Conservation (phyloP, 2,888 invertebrate species). For the Leptura quadrifasciata region DNA sequence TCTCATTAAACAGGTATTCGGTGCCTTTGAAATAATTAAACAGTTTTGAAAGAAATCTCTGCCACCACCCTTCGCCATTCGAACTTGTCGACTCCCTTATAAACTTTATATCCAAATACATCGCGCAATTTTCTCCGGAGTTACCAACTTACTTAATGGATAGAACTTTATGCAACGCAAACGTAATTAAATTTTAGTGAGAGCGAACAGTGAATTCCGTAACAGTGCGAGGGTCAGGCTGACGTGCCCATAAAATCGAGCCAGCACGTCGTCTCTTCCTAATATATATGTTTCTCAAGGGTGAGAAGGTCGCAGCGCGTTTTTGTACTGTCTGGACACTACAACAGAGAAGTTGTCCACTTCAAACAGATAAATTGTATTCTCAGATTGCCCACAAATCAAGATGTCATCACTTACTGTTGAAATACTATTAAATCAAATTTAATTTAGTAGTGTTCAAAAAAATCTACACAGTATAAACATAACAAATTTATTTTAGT, state of each 20-base stretch:
- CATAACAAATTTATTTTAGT: no score
- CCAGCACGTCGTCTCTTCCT: neutral
- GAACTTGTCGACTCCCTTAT: conserved; percentile 39
- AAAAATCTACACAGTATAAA: no score
- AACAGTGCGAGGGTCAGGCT: neutral
- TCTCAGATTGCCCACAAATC: no score
- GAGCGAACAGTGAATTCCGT: conserved; percentile 37
- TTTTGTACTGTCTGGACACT: neutral
- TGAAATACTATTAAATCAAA: no score
- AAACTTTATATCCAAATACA: conserved; percentile 44
- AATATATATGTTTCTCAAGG: neutral
- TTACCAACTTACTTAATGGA: conserved; percentile 49
- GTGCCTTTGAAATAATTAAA: conserved; percentile 47
- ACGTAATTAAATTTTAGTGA: conserved; percentile 57
- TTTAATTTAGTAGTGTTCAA: no score
- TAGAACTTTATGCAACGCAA: conserved; percentile 53
- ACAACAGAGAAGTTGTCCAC: neutral
- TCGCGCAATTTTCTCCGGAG: conserved; percentile 35
- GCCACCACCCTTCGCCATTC: conserved; percentile 29
- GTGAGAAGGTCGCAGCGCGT: neutral
- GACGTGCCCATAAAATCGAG: neutral
- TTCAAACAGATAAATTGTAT: neutral
- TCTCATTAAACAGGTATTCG: conserved; percentile 57
- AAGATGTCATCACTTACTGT: no score
- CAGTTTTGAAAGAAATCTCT: conserved; percentile 52